A percentile compares a stretch with the other conserved stretches of the same genome.
Evolutionary conservation across 2,797 vertebrate genomes (phyloP).

Genomic region (Trematomus bernacchii): DNA sequence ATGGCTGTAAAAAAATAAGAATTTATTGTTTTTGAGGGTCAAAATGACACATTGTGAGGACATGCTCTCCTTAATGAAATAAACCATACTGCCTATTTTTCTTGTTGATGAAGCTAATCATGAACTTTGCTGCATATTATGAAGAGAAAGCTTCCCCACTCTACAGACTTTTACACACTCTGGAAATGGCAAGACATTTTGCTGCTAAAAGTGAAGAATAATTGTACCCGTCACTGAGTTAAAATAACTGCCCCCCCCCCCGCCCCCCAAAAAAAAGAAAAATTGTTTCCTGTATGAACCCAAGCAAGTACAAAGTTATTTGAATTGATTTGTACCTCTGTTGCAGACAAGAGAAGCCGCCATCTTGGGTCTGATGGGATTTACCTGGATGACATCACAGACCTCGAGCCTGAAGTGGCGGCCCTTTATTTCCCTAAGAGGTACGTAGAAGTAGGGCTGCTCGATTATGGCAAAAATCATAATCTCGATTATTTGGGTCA

Average conservation of each 20-base stretch:
- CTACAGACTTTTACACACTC: not conserved
- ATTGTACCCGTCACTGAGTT: too few relatives aligned
- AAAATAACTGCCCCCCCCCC: too few relatives aligned
- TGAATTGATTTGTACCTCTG: not conserved
- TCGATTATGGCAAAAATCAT: too few relatives aligned
- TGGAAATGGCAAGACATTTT: not conserved
- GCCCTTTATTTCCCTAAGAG: conserved; percentile 98
- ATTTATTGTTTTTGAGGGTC: not conserved
- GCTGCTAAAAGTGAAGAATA: too few relatives aligned
- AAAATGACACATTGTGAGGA: not conserved
- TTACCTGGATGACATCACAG: conserved; percentile 97
- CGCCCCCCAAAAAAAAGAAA: too few relatives aligned
- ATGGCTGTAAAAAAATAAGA: not conserved
- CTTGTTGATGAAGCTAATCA: not conserved
- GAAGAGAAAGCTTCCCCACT: not conserved
- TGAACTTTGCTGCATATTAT: not conserved
- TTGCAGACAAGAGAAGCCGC: conserved; percentile 91
- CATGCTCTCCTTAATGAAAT: not conserved
- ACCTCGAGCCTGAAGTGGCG: conserved; percentile 95
- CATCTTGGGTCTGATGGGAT: conserved; percentile 97
- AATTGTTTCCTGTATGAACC: not conserved
- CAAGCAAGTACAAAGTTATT: not conserved
- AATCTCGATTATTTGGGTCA: too few relatives aligned
- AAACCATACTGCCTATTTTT: not conserved
- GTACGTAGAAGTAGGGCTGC: conserved; percentile 80